Percentiles rank a stretch among this genome's conserved stretches.
These are phyloP conservation scores for Sphaerophoria rueppellii DNA, from an alignment of 2,888 invertebrate species.

Conservation along the genomic window DNA sequence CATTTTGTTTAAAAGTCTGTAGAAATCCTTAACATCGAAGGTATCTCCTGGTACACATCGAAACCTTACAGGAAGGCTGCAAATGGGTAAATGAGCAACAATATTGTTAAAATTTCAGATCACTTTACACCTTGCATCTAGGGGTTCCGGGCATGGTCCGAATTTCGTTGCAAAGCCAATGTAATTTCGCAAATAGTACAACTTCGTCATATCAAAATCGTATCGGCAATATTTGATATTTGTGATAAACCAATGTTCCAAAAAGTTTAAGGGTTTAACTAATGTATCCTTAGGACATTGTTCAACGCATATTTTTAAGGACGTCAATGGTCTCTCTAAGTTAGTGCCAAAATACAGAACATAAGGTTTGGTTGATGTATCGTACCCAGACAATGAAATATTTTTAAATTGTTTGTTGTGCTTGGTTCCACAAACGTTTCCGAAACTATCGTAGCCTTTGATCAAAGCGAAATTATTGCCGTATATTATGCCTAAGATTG, in stretches of 20 bases:
- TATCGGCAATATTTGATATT: not conserved
- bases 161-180: not conserved
- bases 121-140: not conserved
- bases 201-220: slow-evolving; percentile 6
- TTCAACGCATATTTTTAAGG: slow-evolving; percentile 9
- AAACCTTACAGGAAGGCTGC: not conserved
- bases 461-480: not conserved
- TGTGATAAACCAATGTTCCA: not conserved
- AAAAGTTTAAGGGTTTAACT: not conserved
- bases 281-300: not conserved
- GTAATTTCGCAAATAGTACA: not conserved
- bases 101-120: too few relatives aligned
- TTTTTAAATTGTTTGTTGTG: not conserved
- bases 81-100: too few relatives aligned
- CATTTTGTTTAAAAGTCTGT: not conserved
- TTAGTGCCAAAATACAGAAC: not conserved
- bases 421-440: slow-evolving; percentile 8
- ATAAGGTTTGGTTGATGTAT: slow-evolving; percentile 3
- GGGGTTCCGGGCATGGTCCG: not conserved
- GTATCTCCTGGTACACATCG: not conserved
- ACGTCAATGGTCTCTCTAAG: not conserved
- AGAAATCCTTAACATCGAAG: not conserved
- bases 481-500: not conserved
- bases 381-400: slow-evolving; percentile 6
- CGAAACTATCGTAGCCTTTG: slow-evolving; percentile 23